Evolutionary conservation across 2,113 vertebrate genomes (phyloP).

Genomic region (Microcebus griseorufus): DNA sequence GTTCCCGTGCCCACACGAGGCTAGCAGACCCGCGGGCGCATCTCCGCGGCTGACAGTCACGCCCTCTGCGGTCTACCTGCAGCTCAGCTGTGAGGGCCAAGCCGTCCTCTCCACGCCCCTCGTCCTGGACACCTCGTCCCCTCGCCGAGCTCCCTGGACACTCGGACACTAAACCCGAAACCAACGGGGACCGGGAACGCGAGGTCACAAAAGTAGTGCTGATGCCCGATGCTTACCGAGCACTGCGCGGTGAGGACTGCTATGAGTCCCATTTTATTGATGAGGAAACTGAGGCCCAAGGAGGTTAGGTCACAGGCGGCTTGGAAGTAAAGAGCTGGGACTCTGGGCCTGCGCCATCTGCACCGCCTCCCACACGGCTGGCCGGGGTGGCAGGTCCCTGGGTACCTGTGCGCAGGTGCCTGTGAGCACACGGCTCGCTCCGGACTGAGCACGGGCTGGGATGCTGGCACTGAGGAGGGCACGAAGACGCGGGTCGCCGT

Average conservation of each 20-base stretch:
- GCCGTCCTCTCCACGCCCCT: background rate
- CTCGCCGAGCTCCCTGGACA: no score
- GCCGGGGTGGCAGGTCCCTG: background rate
- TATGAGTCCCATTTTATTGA: background rate
- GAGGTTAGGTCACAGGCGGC: background rate
- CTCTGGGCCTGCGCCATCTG: no score
- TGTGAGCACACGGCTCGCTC: fast-evolving
- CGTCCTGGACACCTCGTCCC: background rate
- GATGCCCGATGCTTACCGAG: background rate
- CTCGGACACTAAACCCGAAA: background rate
- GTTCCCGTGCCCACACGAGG: background rate
- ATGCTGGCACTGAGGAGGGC: background rate
- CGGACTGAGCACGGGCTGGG: fast-evolving
- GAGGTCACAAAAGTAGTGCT: background rate
- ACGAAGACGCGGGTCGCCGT: background rate
- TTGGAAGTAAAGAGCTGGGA: background rate
- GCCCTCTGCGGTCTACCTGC: background rate
- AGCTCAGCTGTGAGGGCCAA: background rate
- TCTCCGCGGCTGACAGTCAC: no score
- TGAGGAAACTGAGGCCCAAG: background rate
- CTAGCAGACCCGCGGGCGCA: no score
- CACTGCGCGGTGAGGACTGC: background rate
- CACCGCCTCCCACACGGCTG: background rate
- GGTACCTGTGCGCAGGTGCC: background rate
- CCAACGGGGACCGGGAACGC: background rate